Base-by-base conservation (phyloP, 2,888 invertebrate species). In the Galeruca laticollis region DNA sequence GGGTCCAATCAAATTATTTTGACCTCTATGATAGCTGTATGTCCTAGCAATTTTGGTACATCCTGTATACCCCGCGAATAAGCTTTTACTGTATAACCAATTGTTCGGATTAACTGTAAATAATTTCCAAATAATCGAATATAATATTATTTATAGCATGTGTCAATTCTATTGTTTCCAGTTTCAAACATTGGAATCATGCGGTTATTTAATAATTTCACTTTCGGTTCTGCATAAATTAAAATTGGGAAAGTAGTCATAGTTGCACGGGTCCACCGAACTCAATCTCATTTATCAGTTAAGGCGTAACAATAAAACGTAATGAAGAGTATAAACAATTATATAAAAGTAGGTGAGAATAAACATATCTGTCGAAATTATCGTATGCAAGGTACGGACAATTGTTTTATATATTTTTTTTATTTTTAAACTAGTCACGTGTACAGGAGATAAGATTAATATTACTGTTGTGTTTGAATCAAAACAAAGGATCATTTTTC, bases 261-360 rank as follows among this genome's bases (percentile, higher is more conserved):
- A 15, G 20, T 54, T 37, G 15, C 13, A 5, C 35, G 21, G 40
- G 37, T 63, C 52, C 54, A 31, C n/a, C 40, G 54, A 63, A 26
- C 54, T 54, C 13, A 63, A 63, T 63, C 33, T 18, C n/a, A 52
- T 35, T 52, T 63, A 63, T 52, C 52, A 54, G 4, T 26, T 20
- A 63, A 63, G 33, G 26, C 63, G 63, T 63, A 63, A 63, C 63
- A 61, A 63, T 21, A 63, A 54, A 63, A 37, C 37, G 52, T 54
- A 61, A 63, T 54, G 54, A 63, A 63, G 54, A 54, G 37, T 35
- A 51, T 52, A 35, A 54, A 35, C 21, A 63, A 63, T 63, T 63
- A 63, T 21, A 40, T 63, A 63, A 63, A 63, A 54, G 37, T 52
- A 63, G 63, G 63, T 54, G 63, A 63, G 63, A 63, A 35, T 31